Percentiles rank a stretch among this genome's conserved stretches.
phyloP scores from a whole-genome alignment of 2,113 vertebrate genomes.

The Megaleporinus macrocephalus region DNA sequence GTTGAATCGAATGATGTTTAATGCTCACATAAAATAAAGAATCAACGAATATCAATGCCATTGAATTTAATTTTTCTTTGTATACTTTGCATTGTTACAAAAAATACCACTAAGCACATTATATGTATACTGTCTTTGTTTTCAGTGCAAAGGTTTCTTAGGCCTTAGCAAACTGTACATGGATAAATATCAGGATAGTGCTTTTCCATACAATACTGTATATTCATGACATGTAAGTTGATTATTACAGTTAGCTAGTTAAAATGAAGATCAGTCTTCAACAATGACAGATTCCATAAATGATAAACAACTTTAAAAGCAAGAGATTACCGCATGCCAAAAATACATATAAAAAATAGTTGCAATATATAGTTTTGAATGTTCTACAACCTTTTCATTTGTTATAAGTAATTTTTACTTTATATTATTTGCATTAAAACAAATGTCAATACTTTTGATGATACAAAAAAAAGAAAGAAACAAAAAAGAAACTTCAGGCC shows the following conservation, averaged over 20 bases:
- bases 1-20: neutral
- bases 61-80: constrained; percentile 31
- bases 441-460: constrained; percentile 59
- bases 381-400: constrained; percentile 80
- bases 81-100: neutral
- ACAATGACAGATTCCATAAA: constrained; percentile 82
- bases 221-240: constrained; percentile 59
- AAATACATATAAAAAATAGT: constrained; percentile 84
- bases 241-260: constrained; percentile 66
- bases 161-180: constrained; percentile 86
- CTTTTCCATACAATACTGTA: constrained; percentile 46
- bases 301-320: constrained; percentile 70
- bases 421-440: constrained; percentile 65
- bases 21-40: neutral
- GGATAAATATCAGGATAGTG: constrained; percentile 76
- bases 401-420: constrained; percentile 73
- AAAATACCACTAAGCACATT: constrained; percentile 50
- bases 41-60: neutral
- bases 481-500: constrained; percentile 25
- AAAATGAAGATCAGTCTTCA: constrained; percentile 75
- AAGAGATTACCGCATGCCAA: constrained; percentile 83
- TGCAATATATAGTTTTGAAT: constrained; percentile 83
- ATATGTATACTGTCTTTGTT: constrained; percentile 62
- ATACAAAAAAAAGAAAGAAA: constrained; percentile 33
- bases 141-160: constrained; percentile 58